A percentile compares a stretch with the other conserved stretches of the same genome.
Conservation (phyloP, 2,888 invertebrate species). For the Ashinkailepas kermadecensis region DNA sequence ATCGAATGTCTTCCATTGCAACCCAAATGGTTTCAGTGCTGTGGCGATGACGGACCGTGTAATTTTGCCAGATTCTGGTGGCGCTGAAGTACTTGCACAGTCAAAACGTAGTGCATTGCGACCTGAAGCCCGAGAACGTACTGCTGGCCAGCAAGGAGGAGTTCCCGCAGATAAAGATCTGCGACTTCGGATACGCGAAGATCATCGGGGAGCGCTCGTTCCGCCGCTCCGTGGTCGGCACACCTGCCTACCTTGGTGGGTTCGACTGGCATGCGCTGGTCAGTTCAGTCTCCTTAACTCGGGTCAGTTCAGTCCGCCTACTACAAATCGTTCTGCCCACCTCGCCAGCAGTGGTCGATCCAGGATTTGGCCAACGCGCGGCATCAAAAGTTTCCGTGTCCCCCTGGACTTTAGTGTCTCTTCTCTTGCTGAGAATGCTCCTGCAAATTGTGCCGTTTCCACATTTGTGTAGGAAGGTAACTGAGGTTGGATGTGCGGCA, state of each 20-base stretch:
- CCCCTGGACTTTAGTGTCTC: too few species aligned
- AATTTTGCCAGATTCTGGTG: slow-evolving; percentile 67
- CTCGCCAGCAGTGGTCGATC: too few species aligned
- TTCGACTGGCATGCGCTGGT: slow-evolving; percentile 23
- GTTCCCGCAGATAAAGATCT: slow-evolving; percentile 95
- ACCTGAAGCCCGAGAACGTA: slow-evolving; percentile 96
- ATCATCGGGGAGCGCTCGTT: slow-evolving; percentile 99
- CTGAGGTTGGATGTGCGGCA: too few species aligned
- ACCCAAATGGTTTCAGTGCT: too few species aligned
- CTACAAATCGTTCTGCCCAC: too few species aligned
- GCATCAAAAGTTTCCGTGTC: too few species aligned
- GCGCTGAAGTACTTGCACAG: slow-evolving; percentile 95
- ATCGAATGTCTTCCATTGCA: too few species aligned
- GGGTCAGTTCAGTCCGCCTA: background rate
- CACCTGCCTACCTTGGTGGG: slow-evolving; percentile 92
- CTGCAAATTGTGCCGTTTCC: too few species aligned
- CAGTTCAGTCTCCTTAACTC: background rate
- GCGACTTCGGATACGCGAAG: slow-evolving; percentile 98
- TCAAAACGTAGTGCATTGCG: slow-evolving; percentile 93
- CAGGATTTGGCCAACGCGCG: too few species aligned
- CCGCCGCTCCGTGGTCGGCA: slow-evolving; percentile 92
- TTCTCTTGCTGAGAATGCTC: too few species aligned
- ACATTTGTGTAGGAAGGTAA: too few species aligned
- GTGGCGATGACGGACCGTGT: background rate
- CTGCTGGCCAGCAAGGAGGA: slow-evolving; percentile 86